Base-by-base conservation (phyloP, 2,797 vertebrate species). In the Trachops cirrhosus region DNA sequence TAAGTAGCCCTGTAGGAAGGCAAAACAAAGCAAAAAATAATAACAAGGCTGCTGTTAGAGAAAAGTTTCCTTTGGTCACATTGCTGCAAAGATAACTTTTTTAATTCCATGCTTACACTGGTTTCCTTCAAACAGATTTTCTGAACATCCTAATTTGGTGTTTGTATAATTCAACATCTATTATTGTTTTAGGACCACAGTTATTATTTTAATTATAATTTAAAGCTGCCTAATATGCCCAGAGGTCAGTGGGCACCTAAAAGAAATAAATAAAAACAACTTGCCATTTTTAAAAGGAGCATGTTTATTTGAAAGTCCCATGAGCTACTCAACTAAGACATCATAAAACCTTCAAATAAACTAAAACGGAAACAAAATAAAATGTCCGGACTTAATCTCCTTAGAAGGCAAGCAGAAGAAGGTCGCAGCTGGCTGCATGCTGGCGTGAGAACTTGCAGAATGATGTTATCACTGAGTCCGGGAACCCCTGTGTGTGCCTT, bases 321-420 rank as follows among this genome's bases (percentile, higher is more conserved):
- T 37, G 89, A 97, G 89, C 91, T 83, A 83, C 82, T 97, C 96
- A 93, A 96, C 94, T 87, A 96, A 96, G 95, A 97, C 87, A 96
- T 97, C 97, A 96, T 97, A 98, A 98, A 97, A 97, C 93, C 91
- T 97, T 95, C 97, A 98, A 97, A 98, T 96, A 97, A 97, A 98
- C 92, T 91, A 97, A 95, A 95, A 97, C 70, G 78, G 97, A 98
- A 98, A 97, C 96, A 95, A 96, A 96, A 95, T 89, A 96, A 95
- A 85, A 96, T 94, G 96, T 97, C 90, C 93, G 11, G 94, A 92
- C 94, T 75, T 96, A 96, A 96, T 97, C 88, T 97, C 97, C 96
- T 97, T 97, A 97, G 96, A 97, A 97, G 97, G 94, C 95, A 96
- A 97, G 79, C 90, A 86, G 88, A 70, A 94, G 86, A 91, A 41